Percentiles rank a stretch among this genome's conserved stretches.
These are phyloP conservation scores for Bos indicus DNA, from an alignment of 2,113 vertebrate species.

Conservation along the genomic window DNA sequence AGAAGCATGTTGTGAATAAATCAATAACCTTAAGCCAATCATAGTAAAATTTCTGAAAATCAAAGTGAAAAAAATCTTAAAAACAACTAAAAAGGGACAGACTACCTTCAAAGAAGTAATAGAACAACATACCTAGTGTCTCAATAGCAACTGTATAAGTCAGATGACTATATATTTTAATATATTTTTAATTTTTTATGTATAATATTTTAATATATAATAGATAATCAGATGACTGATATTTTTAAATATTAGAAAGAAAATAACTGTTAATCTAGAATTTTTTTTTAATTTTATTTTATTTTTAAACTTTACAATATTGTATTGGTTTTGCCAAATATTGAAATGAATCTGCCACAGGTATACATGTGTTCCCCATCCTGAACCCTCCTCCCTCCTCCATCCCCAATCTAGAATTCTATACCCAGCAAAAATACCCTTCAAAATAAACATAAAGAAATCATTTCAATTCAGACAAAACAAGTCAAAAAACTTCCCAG, in stretches of 20 bases:
- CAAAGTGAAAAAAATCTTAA: slow-evolving; percentile 7
- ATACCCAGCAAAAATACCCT: slow-evolving; percentile 43
- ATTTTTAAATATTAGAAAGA: background rate
- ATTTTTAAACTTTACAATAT: too few relatives aligned
- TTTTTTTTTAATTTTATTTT: background rate
- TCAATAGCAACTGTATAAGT: background rate
- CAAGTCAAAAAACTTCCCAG: background rate
- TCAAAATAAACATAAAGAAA: background rate
- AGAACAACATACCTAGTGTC: background rate
- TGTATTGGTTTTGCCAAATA: too few relatives aligned
- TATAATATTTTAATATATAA: too few relatives aligned
- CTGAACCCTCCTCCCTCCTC: too few relatives aligned
- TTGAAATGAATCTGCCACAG: too few relatives aligned
- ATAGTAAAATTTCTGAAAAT: slow-evolving; percentile 20
- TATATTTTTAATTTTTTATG: too few relatives aligned
- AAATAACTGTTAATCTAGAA: slow-evolving; percentile 14
- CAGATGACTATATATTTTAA: background rate
- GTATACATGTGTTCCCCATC: too few relatives aligned
- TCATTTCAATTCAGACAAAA: background rate
- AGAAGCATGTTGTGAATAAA: slow-evolving; percentile 17
- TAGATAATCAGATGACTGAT: background rate
- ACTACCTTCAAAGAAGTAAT: background rate
- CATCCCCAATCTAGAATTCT: slow-evolving; percentile 6
- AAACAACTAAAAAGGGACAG: background rate
- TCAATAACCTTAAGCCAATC: background rate